These are phyloP conservation scores for Chironomus riparius DNA, from an alignment of 2,888 invertebrate genomes.

Conservation along the genomic window DNA sequence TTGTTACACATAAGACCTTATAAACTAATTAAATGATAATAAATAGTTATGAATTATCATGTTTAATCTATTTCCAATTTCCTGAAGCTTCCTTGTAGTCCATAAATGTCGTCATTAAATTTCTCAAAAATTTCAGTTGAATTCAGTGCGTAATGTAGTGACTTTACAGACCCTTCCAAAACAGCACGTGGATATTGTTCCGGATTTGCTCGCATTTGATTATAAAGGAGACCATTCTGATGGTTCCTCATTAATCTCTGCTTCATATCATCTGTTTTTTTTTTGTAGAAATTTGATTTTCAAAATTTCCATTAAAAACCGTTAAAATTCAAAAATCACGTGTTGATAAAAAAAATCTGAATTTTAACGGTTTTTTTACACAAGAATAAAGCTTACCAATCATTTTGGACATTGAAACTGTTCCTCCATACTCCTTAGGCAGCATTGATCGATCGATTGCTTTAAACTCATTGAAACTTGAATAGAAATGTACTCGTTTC, in stretches of 20 bases:
- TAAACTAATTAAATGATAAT: too few relatives aligned
- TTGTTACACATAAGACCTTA: too few relatives aligned
- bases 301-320: too few relatives aligned
- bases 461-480: constrained; percentile 50
- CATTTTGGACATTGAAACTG: constrained; percentile 72
- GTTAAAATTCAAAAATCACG: too few relatives aligned
- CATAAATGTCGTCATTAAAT: constrained; percentile 41
- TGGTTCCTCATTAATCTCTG: constrained; percentile 33
- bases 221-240: neutral
- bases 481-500: constrained; percentile 58
- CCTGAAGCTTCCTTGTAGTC: constrained; percentile 47
- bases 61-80: constrained; percentile 1
- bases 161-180: constrained; percentile 47
- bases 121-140: constrained; percentile 43
- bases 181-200: constrained; percentile 63
- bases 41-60: neutral
- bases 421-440: constrained; percentile 75
- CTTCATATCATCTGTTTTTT: too few relatives aligned
- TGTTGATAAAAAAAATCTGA: too few relatives aligned
- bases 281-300: too few relatives aligned
- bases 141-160: constrained; percentile 47
- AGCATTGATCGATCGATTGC: constrained; percentile 52
- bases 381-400: constrained; percentile 49
- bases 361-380: too few relatives aligned
- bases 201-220: constrained; percentile 53